phyloP scores from a whole-genome alignment of 35 echinoderm and acorn worm genomes.

The Nesometra sesokonis region DNA sequence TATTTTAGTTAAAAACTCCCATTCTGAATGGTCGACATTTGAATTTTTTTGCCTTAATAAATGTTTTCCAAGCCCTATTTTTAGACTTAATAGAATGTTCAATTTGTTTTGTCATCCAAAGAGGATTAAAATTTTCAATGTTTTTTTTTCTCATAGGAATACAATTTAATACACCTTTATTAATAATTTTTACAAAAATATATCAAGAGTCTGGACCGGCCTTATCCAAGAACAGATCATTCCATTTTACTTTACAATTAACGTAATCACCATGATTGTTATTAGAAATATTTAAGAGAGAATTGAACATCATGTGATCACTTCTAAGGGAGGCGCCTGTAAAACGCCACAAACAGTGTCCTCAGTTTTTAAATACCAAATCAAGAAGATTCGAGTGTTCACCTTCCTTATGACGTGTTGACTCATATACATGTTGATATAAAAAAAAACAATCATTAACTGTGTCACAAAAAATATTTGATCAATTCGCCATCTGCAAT shows the following conservation, averaged over 20 bases:
- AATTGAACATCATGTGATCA: constrained; percentile 26
- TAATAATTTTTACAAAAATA: no score
- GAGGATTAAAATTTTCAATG: neutral
- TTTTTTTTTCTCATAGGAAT: no score
- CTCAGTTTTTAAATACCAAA: constrained; percentile 18
- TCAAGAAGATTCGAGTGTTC: constrained; percentile 7
- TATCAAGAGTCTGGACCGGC: neutral
- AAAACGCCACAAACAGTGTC: neutral
- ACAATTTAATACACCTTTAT: neutral
- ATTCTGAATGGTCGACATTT: neutral
- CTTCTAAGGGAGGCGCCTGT: constrained; percentile 12
- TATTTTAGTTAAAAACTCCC: no score
- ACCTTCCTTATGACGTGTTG: no score
- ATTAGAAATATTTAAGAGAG: neutral
- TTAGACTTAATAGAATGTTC: no score
- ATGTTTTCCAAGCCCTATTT: constrained; percentile 11
- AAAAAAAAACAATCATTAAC: constrained; percentile 6
- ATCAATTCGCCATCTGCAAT: neutral
- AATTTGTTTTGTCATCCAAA: no score
- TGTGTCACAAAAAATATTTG: neutral
- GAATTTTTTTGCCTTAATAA: neutral
- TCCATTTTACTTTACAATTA: neutral
- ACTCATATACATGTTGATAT: constrained; percentile 18
- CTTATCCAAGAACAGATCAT: neutral
- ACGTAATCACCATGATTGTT: neutral